A percentile compares a stretch with the other conserved stretches of the same genome.
These are phyloP conservation scores for Allophyes oxyacanthae DNA, from an alignment of 2,888 invertebrate genomes.

Conservation along the genomic window DNA sequence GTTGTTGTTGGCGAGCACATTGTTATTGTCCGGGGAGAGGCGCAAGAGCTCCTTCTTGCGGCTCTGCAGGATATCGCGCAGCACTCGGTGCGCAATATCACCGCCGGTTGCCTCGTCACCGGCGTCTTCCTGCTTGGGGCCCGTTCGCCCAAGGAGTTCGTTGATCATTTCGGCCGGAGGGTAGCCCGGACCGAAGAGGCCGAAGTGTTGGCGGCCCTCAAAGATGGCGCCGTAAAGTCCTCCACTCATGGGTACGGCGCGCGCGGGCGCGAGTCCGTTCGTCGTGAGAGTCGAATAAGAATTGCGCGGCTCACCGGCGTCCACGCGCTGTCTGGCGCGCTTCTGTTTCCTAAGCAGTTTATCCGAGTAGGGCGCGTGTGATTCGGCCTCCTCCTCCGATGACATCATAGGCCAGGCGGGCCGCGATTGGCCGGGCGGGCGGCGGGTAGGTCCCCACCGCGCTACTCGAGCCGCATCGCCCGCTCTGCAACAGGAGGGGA, in stretches of 20 bases:
- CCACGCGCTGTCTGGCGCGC: conserved; percentile 98
- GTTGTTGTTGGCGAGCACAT: conserved; percentile 88
- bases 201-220: conserved; percentile 94
- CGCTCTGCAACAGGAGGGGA: conserved; percentile 87
- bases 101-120: conserved; percentile 86
- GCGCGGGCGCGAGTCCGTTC: conserved; percentile 88
- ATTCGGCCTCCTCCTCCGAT: conserved; percentile 98
- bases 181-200: conserved; percentile 95
- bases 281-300: conserved; percentile 92
- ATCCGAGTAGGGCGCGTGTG: conserved; percentile 98
- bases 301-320: conserved; percentile 98
- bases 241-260: conserved; percentile 95
- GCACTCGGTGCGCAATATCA: conserved; percentile 94
- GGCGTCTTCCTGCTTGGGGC: conserved; percentile 91
- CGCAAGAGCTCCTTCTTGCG: conserved; percentile 95
- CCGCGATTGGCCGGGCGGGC: conserved; percentile 94
- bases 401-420: conserved; percentile 97
- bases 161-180: conserved; percentile 97
- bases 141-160: conserved; percentile 95
- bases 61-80: conserved; percentile 96
- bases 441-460: conserved; percentile 89
- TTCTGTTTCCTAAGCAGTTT: conserved; percentile 97
- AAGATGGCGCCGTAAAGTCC: conserved; percentile 96
- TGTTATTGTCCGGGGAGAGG: conserved; percentile 89
- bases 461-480: conserved; percentile 86